Base-by-base conservation (phyloP, 2,797 vertebrate genomes). In the Parambassis ranga region DNA sequence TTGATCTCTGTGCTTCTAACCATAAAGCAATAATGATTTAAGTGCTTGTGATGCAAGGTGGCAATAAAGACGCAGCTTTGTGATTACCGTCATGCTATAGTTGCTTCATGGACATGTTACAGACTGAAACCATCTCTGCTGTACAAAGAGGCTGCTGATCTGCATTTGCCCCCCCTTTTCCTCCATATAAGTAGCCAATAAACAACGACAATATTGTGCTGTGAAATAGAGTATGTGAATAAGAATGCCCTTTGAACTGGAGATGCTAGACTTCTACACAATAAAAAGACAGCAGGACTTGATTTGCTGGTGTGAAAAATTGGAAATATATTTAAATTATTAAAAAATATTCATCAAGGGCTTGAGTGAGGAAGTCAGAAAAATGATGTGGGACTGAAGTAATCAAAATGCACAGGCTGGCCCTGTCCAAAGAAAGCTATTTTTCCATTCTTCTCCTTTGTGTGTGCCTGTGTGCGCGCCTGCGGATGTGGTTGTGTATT, bases 381-480 rank as follows among this genome's bases (percentile, higher is more conserved):
- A 50, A 65, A 23, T 28, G 55, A 68, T 28, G 44, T 62, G 60
- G 70, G 71, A 56, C 28, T 47, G 35, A 76, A 65, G 64, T 63
- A 82, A 75, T 79, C 64, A 75, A 85, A 83, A 71, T 67, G 79
- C 85, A 90, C 93, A 92, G 93, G 93, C 92, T 92, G 93, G 93
- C 78, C 93, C 93, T 93, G 92, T 92, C 83, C 71, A 87, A 87
- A 85, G 81, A 89, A 89, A 84, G 87, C 71, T 88, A 90, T 91
- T 90, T 91, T 90, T 91, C 77, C 86, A 87, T 89, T 66, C 10
- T 76, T 72, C 32, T 52, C 71, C 71, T 57, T 30, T 65, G 31
- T 51, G 46, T 72, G 55, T 58, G 39, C 71, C 37, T 71, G 15
- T 82, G 46, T 19, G 41, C 44, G 41, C 55, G 63, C 37, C 46